phyloP scores from a whole-genome alignment of 2,797 vertebrate genomes.

The Myotis myotis region DNA sequence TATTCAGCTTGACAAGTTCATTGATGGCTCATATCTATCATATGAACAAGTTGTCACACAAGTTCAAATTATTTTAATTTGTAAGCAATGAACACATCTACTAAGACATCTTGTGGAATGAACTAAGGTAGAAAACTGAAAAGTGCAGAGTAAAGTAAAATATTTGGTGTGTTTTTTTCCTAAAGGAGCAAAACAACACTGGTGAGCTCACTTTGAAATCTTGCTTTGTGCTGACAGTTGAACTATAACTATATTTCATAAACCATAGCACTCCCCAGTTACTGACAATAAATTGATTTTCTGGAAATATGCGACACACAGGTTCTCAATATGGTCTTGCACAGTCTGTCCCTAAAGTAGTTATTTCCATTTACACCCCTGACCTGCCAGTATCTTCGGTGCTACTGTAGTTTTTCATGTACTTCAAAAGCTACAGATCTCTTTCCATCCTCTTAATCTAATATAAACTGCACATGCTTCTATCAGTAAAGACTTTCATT shows the following conservation, averaged over 20 bases:
- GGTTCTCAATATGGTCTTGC: slow-evolving; percentile 80
- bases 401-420: slow-evolving; percentile 82
- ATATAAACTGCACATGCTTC: slow-evolving; percentile 86
- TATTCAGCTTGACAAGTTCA: background rate
- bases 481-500: slow-evolving; percentile 85
- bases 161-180: slow-evolving; percentile 57
- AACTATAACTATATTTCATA: slow-evolving; percentile 84
- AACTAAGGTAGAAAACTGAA: slow-evolving; percentile 37
- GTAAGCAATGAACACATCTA: background rate
- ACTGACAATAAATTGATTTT: slow-evolving; percentile 85
- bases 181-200: slow-evolving; percentile 63
- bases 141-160: slow-evolving; percentile 45
- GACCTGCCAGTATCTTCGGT: slow-evolving; percentile 80
- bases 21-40: background rate
- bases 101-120: background rate
- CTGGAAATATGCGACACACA: slow-evolving; percentile 81
- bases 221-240: slow-evolving; percentile 82
- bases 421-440: slow-evolving; percentile 84
- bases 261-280: slow-evolving; percentile 79
- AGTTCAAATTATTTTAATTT: slow-evolving; percentile 12
- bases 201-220: slow-evolving; percentile 78
- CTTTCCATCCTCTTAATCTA: slow-evolving; percentile 86
- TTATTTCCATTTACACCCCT: slow-evolving; percentile 85
- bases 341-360: slow-evolving; percentile 83
- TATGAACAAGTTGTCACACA: background rate